Base-by-base conservation (phyloP, 2,888 invertebrate species). In the Lacanobia oleracea region DNA sequence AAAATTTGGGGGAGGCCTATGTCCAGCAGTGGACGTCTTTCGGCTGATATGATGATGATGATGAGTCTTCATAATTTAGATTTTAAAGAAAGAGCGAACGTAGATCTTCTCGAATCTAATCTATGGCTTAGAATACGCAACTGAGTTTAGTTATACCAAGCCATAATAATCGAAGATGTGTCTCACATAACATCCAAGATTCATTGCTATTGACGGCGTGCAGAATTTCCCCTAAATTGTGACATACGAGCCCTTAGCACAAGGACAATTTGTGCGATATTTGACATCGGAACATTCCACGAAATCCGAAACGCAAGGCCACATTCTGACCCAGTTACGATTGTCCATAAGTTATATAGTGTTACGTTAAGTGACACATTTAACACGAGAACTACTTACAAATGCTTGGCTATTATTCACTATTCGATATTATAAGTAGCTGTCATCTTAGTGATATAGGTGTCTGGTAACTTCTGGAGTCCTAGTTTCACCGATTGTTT, bases 251-350 rank as follows among this genome's bases (percentile, higher is more conserved):
- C 50, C 62, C 51, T 43, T 27, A 48, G 5, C 37, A 53, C 66
- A 67, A 78, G 74, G 79, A 59, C 79, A 67, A 68, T 72, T 56
- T 72, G 45, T 62, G 64, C 48, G 64, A 66, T 33, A 51, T 77
- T 60, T 66, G 78, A 59, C 57, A 63, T 63, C n/a, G 66, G 63
- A 78, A 78, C n/a, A 65, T 78, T 82, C 79, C 66, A 50, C n/a
- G 80, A 70, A 74, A 79, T 54, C 12, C 48, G 65, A 79, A 75
- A 80, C 71, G 51, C 67, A 73, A 73, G 71, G 72, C 21, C 37
- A 56, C 53, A 63, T 18, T 33, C 50, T 82, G 81, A 85, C 83
- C 85, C 40, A 71, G 59, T 70, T 83, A 73, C 50, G 45, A 68
- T 60, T 63, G 64, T 65, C 53, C 78, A 63, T 63, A 71, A 65